A percentile compares a stretch with the other conserved stretches of the same genome.
phyloP scores from a whole-genome alignment of 2,888 invertebrate genomes.

The Oligia fasciuncula region DNA sequence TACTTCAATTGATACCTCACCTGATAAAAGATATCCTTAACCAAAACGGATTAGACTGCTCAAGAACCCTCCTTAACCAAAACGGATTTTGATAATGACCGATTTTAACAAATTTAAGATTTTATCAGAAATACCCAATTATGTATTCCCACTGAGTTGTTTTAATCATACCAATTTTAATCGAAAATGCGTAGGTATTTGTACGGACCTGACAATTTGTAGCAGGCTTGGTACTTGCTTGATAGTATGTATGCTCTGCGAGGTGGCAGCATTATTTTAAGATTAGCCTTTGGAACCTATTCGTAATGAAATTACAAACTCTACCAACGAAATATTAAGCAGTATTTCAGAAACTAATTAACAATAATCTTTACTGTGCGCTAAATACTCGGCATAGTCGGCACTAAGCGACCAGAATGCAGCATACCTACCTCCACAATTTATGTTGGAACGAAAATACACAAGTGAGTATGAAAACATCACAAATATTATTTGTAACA shows the following conservation, averaged over 20 bases:
- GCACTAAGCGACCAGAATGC: conserved; percentile 27
- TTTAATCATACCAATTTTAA: conserved; percentile 21
- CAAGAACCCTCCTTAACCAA: neutral
- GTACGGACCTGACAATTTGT: conserved; percentile 4
- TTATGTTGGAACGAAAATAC: conserved; percentile 56
- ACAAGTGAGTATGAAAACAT: conserved; percentile 48
- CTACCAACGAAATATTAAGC: conserved; percentile 24
- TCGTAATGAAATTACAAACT: conserved; percentile 37
- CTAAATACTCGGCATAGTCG: conserved; percentile 41
- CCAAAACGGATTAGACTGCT: neutral
- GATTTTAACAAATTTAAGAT: conserved; percentile 17
- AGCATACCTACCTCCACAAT: conserved; percentile 38
- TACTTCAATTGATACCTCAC: neutral
- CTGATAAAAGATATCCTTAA: neutral
- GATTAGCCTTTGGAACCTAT: conserved; percentile 5
- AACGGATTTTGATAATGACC: conserved; percentile 7
- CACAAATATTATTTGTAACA: conserved; percentile 37
- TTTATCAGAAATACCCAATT: conserved; percentile 27
- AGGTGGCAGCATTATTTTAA: neutral
- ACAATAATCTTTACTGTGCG: conserved; percentile 43
- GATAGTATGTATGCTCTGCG: neutral
- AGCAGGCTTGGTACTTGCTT: neutral
- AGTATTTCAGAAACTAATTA: conserved; percentile 52
- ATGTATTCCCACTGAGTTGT: neutral
- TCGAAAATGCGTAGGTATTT: conserved; percentile 17